Conservation (phyloP, 2,888 invertebrate genomes). For the Melanostoma mellinum region DNA sequence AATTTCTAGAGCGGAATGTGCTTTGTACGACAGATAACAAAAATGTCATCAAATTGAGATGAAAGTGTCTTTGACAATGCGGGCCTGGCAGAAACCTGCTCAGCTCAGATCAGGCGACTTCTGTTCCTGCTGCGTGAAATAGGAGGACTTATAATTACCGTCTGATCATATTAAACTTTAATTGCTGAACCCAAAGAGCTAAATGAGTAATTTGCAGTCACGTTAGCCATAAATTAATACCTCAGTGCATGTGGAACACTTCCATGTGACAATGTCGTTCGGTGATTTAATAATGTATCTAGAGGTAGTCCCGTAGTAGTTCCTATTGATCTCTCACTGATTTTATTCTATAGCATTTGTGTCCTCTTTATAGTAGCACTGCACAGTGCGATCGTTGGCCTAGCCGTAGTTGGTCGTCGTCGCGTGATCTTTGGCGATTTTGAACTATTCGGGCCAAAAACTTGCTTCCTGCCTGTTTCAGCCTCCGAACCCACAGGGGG, state of each 20-base stretch:
- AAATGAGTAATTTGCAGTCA: slow-evolving; percentile 71
- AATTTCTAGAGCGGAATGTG: no score
- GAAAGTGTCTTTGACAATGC: neutral
- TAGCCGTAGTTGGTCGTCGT: slow-evolving; percentile 35
- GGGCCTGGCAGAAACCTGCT: slow-evolving; percentile 22
- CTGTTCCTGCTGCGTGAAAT: slow-evolving; percentile 41
- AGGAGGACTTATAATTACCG: slow-evolving; percentile 65
- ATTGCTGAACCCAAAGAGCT: slow-evolving; percentile 63
- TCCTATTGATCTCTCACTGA: slow-evolving; percentile 40
- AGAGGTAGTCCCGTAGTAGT: slow-evolving; percentile 25
- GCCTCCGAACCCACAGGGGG: slow-evolving; percentile 27
- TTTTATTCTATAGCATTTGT: slow-evolving; percentile 23
- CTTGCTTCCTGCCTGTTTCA: slow-evolving; percentile 36
- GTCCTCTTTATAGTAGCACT: neutral
- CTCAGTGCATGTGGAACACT: slow-evolving; percentile 30
- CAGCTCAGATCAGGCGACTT: slow-evolving; percentile 9
- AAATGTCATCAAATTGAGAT: no score
- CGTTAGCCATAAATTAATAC: slow-evolving; percentile 66
- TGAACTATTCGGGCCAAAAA: slow-evolving; percentile 59
- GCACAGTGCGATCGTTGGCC: slow-evolving; percentile 33
- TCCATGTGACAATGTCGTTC: slow-evolving; percentile 56
- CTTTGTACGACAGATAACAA: no score
- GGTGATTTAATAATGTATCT: slow-evolving; percentile 59
- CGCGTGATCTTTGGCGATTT: slow-evolving; percentile 69
- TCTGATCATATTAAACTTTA: slow-evolving; percentile 69